Evolutionary conservation across 2,113 vertebrate genomes (phyloP).

Genomic region (Hippocampus mohnikei): DNA sequence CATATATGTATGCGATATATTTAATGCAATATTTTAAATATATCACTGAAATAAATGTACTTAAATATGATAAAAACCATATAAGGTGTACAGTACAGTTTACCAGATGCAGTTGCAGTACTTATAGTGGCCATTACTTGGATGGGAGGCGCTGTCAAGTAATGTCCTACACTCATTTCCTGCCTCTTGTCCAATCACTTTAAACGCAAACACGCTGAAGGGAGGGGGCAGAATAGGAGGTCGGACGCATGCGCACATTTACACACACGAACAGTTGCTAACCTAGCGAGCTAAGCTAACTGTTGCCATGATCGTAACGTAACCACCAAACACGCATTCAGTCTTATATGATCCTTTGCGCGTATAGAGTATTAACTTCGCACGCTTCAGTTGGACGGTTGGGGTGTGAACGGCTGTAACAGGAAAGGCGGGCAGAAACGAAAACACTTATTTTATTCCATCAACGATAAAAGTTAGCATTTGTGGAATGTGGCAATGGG

Average conservation of each 20-base stretch:
- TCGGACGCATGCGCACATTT: background rate
- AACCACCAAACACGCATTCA: background rate
- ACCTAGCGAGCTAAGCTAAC: background rate
- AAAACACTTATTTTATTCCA: background rate
- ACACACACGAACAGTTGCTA: background rate
- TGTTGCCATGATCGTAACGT: background rate
- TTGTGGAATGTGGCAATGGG: background rate
- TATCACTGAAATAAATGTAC: background rate
- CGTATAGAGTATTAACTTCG: background rate
- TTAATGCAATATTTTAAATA: background rate
- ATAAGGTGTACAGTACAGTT: background rate
- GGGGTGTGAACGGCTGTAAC: background rate
- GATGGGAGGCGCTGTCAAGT: background rate
- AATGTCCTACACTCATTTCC: slow-evolving; percentile 8
- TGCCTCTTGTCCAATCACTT: slow-evolving; percentile 67
- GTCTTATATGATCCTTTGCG: background rate
- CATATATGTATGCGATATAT: background rate
- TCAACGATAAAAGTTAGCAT: background rate
- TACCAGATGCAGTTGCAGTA: background rate
- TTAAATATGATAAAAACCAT: background rate
- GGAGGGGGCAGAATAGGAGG: slow-evolving; percentile 27
- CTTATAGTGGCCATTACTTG: background rate
- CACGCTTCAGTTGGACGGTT: background rate
- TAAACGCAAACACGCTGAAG: slow-evolving; percentile 64
- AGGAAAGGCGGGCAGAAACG: background rate